phyloP scores from a whole-genome alignment of 2,113 vertebrate genomes.

The Pluvianellus socialis region DNA sequence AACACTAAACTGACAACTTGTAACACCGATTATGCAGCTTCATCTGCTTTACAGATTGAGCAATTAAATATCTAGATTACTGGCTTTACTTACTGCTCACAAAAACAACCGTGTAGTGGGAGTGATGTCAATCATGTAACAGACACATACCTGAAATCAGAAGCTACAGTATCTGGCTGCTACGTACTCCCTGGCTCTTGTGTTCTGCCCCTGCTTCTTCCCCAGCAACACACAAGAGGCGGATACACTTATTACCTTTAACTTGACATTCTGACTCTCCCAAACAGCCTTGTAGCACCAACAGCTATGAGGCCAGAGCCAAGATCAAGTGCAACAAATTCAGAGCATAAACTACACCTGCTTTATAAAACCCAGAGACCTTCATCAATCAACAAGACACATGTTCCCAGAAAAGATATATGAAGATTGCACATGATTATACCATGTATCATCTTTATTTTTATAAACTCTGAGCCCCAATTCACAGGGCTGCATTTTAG shows the following conservation, averaged over 20 bases:
- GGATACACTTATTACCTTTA: neutral
- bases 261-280: neutral
- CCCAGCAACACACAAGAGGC: rapidly evolving
- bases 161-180: neutral
- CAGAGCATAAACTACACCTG: neutral
- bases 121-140: neutral
- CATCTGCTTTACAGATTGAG: constrained; percentile 18
- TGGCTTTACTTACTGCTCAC: neutral
- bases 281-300: neutral
- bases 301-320: neutral
- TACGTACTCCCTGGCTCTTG: neutral
- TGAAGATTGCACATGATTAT: neutral
- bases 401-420: neutral
- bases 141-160: neutral
- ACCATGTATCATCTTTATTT: neutral
- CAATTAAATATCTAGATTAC: neutral
- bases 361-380: neutral
- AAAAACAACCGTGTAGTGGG: neutral
- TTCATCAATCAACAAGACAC: neutral
- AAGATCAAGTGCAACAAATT: neutral
- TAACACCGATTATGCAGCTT: neutral
- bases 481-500: neutral
- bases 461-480: neutral
- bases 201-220: neutral
- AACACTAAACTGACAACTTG: neutral